Conservation (phyloP, 2,888 invertebrate genomes). For the Notocelia uddmanniana region DNA sequence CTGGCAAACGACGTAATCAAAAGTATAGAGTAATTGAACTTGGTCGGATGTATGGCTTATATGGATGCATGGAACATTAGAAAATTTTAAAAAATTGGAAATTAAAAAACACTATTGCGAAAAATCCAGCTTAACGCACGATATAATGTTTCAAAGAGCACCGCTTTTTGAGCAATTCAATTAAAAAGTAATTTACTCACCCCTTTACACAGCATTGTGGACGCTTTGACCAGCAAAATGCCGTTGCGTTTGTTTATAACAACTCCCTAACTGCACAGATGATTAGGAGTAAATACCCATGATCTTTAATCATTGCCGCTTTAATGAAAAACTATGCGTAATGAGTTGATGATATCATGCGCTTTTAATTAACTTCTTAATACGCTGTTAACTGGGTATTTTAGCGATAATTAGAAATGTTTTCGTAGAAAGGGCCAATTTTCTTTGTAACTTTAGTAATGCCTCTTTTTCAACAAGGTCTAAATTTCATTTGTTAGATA, state of each 20-base stretch:
- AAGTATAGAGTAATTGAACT: too few species aligned
- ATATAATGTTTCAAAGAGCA: too few species aligned
- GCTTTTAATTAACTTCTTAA: slow-evolving; percentile 8
- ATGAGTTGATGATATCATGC: slow-evolving; percentile 7
- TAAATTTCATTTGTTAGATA: too few species aligned
- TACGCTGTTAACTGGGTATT: background rate
- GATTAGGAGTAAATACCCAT: slow-evolving; percentile 36
- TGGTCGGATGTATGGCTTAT: too few species aligned
- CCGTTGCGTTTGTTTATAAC: slow-evolving; percentile 18
- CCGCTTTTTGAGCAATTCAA: too few species aligned
- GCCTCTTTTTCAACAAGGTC: too few species aligned
- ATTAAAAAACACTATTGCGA: too few species aligned
- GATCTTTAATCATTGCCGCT: slow-evolving; percentile 20
- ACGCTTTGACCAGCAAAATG: background rate
- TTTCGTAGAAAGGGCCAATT: background rate
- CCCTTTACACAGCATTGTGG: slow-evolving; percentile 26
- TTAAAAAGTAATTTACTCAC: slow-evolving; percentile 22
- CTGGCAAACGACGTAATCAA: too few species aligned
- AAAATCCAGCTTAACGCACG: too few species aligned
- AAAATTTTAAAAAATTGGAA: too few species aligned
- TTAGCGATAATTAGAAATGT: background rate
- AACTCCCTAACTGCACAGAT: slow-evolving; percentile 9
- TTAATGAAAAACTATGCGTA: slow-evolving; percentile 13
- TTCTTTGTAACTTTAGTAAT: background rate
- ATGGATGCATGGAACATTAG: too few species aligned